Evolutionary conservation across 2,888 invertebrate species (phyloP), one percentile per base, ranked within the genome.

Genomic region (Drosophila eohydei): DNA sequence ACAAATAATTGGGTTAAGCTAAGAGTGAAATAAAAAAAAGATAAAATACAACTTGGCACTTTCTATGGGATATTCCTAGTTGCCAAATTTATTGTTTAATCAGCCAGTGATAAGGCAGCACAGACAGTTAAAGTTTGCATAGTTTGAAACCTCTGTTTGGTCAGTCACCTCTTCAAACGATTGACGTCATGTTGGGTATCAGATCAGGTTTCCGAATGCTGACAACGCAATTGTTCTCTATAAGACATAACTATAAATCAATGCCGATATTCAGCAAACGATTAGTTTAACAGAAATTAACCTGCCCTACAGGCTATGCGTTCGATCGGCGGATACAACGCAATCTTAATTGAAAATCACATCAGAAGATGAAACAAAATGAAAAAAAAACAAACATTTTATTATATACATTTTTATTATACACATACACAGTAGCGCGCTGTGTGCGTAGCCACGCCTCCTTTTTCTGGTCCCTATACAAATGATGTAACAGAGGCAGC

Each of bases 341-440:
- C n/a, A 68, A 67, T 76, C 71, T 76, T 64, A 63, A 69, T 66
- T 67, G 38, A 63, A 48, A 50, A 58, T 63, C 65, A 12, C 50
- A 30, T 28, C 44, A 58, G 12, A 44, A 26, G 14, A n/a, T 21
- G 32, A 55, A 38, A 28, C 38, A 38, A 54, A 26, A 12, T n/a
- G n/a, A 12, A 21, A 34, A 8, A 43, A 21, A 14, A 51, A 21
- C 34, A 52, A 38, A 38, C 34, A 48, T 44, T 50, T 40, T 36
- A 16, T 44, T 50, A 34, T 36, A 16, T 54, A 16, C 1, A 16
- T 9, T 16, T 36, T 43, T 41, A n/a, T 4, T n/a, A 4, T 11
- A 5, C 16, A 1, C 26, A 6, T 5, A 14, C n/a, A 62, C 58
- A 43, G 54, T 62, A 57, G 71, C 63, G 9, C 46, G 26, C 12